Conservation (phyloP, 2,797 vertebrate genomes). For the Poecilia wingei region DNA sequence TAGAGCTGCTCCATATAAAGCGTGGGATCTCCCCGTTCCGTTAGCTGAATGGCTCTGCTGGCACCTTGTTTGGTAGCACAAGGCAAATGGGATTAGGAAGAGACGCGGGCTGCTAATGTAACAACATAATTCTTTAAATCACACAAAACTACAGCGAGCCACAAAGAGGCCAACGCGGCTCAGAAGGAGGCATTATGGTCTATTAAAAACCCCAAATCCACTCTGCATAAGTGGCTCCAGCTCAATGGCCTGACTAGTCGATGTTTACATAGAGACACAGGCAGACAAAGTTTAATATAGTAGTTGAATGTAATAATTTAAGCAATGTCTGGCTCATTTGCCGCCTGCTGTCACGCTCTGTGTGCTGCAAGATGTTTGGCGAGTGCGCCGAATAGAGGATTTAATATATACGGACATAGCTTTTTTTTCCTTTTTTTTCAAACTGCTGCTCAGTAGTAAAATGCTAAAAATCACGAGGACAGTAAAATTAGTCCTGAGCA, state of each 20-base stretch:
- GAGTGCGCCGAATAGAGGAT: not conserved
- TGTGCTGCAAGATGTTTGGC: not conserved
- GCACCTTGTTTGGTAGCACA: conserved; percentile 68
- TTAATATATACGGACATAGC: not conserved
- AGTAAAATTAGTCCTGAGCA: not conserved
- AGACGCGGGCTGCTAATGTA: conserved; percentile 64
- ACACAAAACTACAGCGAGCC: conserved; percentile 65
- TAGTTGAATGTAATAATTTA: not conserved
- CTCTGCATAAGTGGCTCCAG: conserved; percentile 28
- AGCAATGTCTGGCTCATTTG: not conserved
- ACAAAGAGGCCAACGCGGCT: conserved; percentile 45
- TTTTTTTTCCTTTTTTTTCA: not conserved
- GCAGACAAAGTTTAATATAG: not conserved
- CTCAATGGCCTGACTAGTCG: conserved; percentile 8
- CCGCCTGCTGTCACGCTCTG: not conserved
- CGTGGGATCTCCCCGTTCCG: conserved; percentile 54
- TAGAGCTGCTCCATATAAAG: conserved; percentile 58
- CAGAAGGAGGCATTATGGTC: conserved; percentile 20
- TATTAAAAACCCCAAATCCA: conserved; percentile 44
- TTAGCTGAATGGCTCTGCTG: conserved; percentile 61
- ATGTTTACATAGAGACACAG: not conserved
- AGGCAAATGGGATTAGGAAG: conserved; percentile 75
- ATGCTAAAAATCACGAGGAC: not conserved
- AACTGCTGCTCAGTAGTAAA: not conserved
- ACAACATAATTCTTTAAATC: conserved; percentile 70